A percentile compares a stretch with the other conserved stretches of the same genome.
Evolutionary conservation across 2,888 invertebrate species (phyloP).

Genomic region (Lasioglossum marginatum): DNA sequence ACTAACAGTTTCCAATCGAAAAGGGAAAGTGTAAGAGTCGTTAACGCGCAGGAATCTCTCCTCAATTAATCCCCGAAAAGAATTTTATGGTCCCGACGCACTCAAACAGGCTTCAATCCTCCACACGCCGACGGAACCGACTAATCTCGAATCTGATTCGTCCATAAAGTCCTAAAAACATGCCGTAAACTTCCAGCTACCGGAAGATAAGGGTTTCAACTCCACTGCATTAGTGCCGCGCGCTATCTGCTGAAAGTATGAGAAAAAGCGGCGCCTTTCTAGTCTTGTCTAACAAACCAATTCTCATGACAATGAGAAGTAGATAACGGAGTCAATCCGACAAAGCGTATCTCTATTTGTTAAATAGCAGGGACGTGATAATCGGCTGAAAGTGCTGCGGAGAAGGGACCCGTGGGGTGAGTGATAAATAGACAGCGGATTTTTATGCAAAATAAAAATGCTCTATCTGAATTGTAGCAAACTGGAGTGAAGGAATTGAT

Average conservation of each 20-base stretch:
- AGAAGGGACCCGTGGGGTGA: background rate
- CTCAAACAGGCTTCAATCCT: conserved; percentile 11
- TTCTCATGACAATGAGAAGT: conserved; percentile 24
- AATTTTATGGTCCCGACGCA: conserved; percentile 28
- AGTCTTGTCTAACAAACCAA: conserved; percentile 33
- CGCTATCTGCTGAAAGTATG: conserved; percentile 13
- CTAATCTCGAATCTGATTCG: conserved; percentile 52
- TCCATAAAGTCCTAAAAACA: conserved; percentile 44
- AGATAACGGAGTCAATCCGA: background rate
- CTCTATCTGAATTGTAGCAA: too few relatives aligned
- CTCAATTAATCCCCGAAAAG: background rate
- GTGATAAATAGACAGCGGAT: too few relatives aligned
- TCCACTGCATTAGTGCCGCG: background rate
- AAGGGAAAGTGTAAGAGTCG: background rate
- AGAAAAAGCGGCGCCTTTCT: conserved; percentile 32
- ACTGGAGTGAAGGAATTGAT: too few relatives aligned
- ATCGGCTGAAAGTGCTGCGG: background rate
- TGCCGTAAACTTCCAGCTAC: conserved; percentile 52
- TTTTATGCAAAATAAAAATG: too few relatives aligned
- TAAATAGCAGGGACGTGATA: conserved; percentile 12
- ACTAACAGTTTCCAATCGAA: background rate
- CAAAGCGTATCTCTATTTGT: background rate
- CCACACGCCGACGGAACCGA: conserved; percentile 34
- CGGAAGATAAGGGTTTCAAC: conserved; percentile 49
- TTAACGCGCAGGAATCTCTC: background rate